Conservation (phyloP, 2,113 vertebrate genomes). For the Grallaria varia region DNA sequence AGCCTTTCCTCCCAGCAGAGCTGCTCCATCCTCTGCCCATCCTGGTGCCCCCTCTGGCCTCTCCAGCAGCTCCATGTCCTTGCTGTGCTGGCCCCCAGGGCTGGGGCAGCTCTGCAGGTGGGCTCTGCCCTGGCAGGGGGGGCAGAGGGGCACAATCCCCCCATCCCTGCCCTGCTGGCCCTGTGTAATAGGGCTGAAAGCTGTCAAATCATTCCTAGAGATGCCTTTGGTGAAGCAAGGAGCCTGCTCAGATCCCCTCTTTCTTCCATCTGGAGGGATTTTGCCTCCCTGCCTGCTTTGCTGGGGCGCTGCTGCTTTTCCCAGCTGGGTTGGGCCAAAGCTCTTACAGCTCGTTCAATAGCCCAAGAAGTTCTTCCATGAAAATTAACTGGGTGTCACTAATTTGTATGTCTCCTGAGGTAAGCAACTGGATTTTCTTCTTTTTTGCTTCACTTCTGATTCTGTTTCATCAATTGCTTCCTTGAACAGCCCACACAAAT, state of each 20-base stretch:
- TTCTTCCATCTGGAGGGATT: not conserved
- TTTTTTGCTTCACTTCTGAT: not conserved
- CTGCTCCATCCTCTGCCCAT: not conserved
- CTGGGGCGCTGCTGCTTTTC: not conserved
- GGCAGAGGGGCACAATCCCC: not conserved
- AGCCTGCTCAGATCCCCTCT: not conserved
- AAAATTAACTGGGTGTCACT: not conserved
- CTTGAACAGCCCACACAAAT: not conserved
- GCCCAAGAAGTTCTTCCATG: not conserved
- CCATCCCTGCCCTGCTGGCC: not conserved
- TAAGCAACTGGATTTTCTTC: not conserved
- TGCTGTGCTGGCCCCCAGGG: not conserved
- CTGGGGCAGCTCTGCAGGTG: not conserved
- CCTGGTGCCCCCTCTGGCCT: not conserved
- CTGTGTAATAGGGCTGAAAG: not conserved
- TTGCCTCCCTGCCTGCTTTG: not conserved
- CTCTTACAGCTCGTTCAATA: not conserved
- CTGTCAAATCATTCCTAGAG: not conserved
- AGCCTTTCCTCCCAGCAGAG: not conserved
- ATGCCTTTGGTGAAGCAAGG: not conserved
- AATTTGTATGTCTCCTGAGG: not conserved
- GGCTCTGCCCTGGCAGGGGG: not conserved
- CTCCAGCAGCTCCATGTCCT: not conserved
- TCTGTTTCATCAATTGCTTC: not conserved
- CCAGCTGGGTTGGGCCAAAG: fast-evolving